Conservation (phyloP, 2,888 invertebrate species). For the Eupithecia insigniata region DNA sequence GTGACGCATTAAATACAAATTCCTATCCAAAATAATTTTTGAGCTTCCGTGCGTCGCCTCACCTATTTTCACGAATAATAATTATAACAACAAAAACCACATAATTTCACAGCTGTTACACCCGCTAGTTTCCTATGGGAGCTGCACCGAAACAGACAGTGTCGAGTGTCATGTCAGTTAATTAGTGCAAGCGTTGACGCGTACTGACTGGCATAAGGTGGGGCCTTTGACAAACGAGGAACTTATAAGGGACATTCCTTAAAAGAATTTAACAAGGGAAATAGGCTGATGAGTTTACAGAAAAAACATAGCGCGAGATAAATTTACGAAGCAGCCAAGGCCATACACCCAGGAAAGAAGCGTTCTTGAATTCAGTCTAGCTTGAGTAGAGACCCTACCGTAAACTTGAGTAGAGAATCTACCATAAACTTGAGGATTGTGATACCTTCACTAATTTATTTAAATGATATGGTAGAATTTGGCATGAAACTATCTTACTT, state of each 20-base stretch:
- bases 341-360: background rate
- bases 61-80: constrained; percentile 18
- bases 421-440: background rate
- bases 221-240: constrained; percentile 38
- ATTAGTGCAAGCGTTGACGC: constrained; percentile 79
- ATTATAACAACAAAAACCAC: constrained; percentile 55
- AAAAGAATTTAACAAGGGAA: constrained; percentile 11
- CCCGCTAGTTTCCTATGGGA: constrained; percentile 69
- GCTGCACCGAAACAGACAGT: constrained; percentile 56
- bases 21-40: background rate
- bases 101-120: constrained; percentile 74
- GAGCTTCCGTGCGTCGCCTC: constrained; percentile 11
- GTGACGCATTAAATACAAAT: background rate
- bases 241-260: constrained; percentile 23
- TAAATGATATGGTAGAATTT: background rate
- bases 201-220: constrained; percentile 64
- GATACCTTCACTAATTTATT: background rate
- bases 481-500: background rate
- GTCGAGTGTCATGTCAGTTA: constrained; percentile 76
- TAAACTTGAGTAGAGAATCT: too few relatives aligned
- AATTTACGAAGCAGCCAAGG: background rate
- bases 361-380: background rate
- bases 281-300: background rate
- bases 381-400: background rate
- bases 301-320: background rate